Percentiles rank a stretch among this genome's conserved stretches.
Evolutionary conservation across 2,113 vertebrate species (phyloP).

Genomic region (Osmerus mordax): DNA sequence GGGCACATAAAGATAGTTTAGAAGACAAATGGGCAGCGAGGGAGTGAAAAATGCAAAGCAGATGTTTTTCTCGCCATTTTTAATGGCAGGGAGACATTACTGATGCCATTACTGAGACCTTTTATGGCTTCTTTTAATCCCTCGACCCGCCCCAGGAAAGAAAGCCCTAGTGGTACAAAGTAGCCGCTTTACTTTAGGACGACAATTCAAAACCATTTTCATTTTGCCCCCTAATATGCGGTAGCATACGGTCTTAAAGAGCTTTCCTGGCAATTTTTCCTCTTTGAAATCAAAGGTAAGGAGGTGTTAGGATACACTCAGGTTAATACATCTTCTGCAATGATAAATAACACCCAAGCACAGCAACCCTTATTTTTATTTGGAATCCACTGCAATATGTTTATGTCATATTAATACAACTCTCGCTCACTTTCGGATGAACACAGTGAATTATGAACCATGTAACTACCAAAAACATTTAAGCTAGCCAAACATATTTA

Average conservation of each 20-base stretch:
- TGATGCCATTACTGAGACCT: conserved; percentile 94
- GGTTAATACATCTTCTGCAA: conserved; percentile 71
- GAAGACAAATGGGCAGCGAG: conserved; percentile 69
- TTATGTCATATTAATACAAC: not conserved
- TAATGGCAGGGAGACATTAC: conserved; percentile 83
- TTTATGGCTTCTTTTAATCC: conserved; percentile 93
- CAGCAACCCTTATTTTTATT: not conserved
- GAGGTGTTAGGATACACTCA: conserved; percentile 75
- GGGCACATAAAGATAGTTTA: conserved; percentile 56
- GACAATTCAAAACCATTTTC: conserved; percentile 93
- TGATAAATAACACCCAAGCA: not conserved
- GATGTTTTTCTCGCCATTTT: conserved; percentile 74
- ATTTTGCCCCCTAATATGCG: conserved; percentile 90
- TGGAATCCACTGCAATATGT: not conserved
- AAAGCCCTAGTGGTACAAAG: conserved; percentile 90
- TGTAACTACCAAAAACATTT: conserved; percentile 22
- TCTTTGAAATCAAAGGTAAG: conserved; percentile 77
- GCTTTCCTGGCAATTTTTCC: conserved; percentile 74
- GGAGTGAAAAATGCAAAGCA: conserved; percentile 77
- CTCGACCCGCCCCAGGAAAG: conserved; percentile 76
- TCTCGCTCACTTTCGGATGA: conserved; percentile 12
- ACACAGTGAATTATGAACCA: conserved; percentile 26
- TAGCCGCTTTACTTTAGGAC: conserved; percentile 88
- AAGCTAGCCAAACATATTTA: conserved; percentile 18
- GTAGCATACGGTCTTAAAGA: conserved; percentile 76